phyloP scores from a whole-genome alignment of 1,140 invertebrate genomes.

The Brachionus rubens region DNA sequence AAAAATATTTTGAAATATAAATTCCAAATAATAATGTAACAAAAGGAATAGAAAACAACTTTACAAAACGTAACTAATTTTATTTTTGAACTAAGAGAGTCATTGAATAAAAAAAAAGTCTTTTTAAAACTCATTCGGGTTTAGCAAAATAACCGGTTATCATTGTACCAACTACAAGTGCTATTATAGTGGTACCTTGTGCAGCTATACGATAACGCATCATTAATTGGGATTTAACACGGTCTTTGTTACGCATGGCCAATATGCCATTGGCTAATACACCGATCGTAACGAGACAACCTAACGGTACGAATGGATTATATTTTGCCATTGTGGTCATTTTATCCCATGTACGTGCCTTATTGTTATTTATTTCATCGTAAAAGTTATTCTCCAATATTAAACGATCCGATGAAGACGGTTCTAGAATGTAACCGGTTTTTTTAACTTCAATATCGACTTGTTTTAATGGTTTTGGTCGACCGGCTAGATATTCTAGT shows the following conservation, averaged over 20 bases:
- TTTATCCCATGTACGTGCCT: not conserved
- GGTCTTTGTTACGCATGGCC: slow-evolving; percentile 41
- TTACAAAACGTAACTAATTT: not conserved
- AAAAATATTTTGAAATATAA: not conserved
- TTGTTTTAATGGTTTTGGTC: not conserved
- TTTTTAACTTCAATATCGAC: slow-evolving; percentile 1
- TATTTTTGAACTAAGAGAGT: no score
- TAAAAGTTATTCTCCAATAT: slow-evolving; percentile 26
- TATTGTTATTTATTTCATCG: slow-evolving; percentile 30
- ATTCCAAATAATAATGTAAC: not conserved
- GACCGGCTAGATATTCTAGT: not conserved
- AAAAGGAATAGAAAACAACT: not conserved
- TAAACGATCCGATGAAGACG: not conserved
- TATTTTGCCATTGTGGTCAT: not conserved
- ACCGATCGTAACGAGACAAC: not conserved
- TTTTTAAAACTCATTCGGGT: not conserved
- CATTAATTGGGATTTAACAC: slow-evolving; percentile 31
- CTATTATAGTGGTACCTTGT: slow-evolving; percentile 39
- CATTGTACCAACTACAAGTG: slow-evolving; percentile 38
- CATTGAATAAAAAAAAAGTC: no score
- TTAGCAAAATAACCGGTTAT: not conserved
- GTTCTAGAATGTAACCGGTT: slow-evolving; percentile 4
- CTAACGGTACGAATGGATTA: slow-evolving; percentile 42
- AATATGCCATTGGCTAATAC: slow-evolving; percentile 20
- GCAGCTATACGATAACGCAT: slow-evolving; percentile 46